Conservation (phyloP, 2,113 vertebrate species). For the Aegithalos caudatus region DNA sequence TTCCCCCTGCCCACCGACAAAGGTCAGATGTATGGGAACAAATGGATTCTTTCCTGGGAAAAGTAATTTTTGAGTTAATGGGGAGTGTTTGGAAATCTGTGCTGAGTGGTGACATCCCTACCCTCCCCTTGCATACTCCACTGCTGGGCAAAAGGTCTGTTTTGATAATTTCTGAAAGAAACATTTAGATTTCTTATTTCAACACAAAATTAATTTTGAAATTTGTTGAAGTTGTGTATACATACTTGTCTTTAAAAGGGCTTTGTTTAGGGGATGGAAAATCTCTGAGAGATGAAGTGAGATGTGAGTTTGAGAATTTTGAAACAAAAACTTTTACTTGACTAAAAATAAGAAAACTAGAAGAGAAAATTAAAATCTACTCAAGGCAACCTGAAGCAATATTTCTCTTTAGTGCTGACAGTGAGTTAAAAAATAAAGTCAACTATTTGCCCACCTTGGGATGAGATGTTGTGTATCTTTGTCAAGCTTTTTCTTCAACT, state of each 20-base stretch:
- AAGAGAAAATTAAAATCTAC: neutral
- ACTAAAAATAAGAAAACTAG: neutral
- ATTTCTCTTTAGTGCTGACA: neutral
- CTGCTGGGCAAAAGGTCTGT: neutral
- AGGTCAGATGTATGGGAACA: neutral
- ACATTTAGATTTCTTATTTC: slow-evolving; percentile 1
- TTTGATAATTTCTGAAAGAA: slow-evolving; percentile 4
- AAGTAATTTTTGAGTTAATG: neutral
- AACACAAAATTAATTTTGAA: slow-evolving; percentile 4
- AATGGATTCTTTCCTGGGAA: neutral
- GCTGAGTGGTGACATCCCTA: neutral
- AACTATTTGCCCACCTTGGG: neutral
- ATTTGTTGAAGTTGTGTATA: neutral
- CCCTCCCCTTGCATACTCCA: fast-evolving
- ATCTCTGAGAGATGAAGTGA: neutral
- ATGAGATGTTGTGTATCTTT: neutral
- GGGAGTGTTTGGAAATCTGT: neutral
- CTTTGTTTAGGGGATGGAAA: neutral
- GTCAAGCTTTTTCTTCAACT: neutral
- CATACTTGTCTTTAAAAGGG: neutral
- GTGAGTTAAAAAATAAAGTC: neutral
- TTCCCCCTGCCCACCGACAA: neutral
- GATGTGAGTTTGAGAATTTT: neutral
- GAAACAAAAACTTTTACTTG: neutral
- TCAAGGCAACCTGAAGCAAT: neutral